Conservation (phyloP, 2,113 vertebrate species). For the Lagenorhynchus albirostris region DNA sequence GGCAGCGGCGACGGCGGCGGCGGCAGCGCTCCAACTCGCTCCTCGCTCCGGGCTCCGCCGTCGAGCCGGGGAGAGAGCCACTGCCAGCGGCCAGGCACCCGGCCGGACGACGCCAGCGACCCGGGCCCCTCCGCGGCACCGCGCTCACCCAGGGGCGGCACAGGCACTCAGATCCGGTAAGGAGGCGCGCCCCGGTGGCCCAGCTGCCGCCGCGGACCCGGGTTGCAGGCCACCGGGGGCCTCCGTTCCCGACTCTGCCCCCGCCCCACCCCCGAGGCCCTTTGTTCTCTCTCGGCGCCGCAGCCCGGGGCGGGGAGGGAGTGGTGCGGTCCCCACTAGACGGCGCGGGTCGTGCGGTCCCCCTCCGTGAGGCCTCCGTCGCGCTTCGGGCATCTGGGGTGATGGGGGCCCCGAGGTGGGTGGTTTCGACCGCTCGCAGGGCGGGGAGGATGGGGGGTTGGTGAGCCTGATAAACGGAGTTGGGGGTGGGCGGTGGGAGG, state of each 20-base stretch:
- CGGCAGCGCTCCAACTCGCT: slow-evolving; percentile 84
- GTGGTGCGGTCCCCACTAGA: background rate
- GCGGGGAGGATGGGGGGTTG: background rate
- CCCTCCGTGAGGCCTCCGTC: background rate
- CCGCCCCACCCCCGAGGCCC: background rate
- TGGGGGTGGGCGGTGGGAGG: background rate
- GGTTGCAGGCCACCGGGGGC: background rate
- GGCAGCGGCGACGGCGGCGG: slow-evolving; percentile 79
- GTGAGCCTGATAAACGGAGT: background rate
- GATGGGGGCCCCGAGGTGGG: background rate
- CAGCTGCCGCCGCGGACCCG: background rate
- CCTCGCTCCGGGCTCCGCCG: slow-evolving; percentile 78
- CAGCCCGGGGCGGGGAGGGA: background rate
- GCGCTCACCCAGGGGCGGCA: slow-evolving; percentile 58
- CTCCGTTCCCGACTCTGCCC: background rate
- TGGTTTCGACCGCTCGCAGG: background rate
- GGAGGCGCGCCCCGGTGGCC: slow-evolving; percentile 47
- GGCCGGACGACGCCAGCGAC: slow-evolving; percentile 67
- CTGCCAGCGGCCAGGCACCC: slow-evolving; percentile 41
- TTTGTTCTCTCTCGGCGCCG: background rate
- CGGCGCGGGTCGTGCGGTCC: background rate
- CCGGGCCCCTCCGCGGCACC: slow-evolving; percentile 72
- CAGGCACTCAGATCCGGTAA: slow-evolving; percentile 74
- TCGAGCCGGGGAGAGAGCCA: slow-evolving; percentile 74
- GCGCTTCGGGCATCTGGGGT: background rate